A percentile compares a stretch with the other conserved stretches of the same genome.
Evolutionary conservation across 2,113 vertebrate species (phyloP).

Genomic region (Mesembrinibis cayennensis): DNA sequence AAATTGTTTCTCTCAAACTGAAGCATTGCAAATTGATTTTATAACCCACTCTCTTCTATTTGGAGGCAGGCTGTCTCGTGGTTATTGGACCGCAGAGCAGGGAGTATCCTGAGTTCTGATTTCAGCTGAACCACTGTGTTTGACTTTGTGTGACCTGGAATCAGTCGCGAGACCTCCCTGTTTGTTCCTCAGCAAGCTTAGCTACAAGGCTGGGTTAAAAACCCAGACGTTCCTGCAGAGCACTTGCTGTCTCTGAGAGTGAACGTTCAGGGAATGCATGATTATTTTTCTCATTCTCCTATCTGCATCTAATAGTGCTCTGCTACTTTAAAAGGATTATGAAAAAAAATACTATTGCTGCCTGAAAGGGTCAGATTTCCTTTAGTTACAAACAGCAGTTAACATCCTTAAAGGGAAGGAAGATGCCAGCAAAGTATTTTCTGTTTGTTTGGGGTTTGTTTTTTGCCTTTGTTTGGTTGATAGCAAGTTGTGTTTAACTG

Average conservation of each 20-base stretch:
- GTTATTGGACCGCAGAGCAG: not conserved
- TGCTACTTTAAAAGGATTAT: not conserved
- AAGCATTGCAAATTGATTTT: conserved; percentile 36
- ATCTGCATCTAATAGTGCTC: not conserved
- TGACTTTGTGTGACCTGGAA: conserved; percentile 41
- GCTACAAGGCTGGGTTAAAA: not conserved
- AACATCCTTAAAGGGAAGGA: not conserved
- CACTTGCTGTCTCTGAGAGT: not conserved
- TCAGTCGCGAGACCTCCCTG: not conserved
- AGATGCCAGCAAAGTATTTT: not conserved
- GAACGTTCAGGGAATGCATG: not conserved
- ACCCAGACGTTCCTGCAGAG: not conserved
- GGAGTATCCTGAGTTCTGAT: not conserved
- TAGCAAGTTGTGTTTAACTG: not conserved
- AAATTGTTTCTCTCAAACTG: not conserved
- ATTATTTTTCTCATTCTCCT: not conserved
- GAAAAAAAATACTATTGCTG: not conserved
- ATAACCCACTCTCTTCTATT: not conserved
- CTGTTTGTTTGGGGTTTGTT: not conserved
- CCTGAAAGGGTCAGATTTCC: not conserved
- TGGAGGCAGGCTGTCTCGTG: conserved; percentile 19
- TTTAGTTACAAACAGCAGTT: not conserved
- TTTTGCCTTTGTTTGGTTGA: not conserved
- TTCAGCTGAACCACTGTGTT: not conserved
- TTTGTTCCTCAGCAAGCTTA: not conserved